Evolutionary conservation across 2,797 vertebrate genomes (phyloP).

Genomic region (Bothrops alternatus): DNA sequence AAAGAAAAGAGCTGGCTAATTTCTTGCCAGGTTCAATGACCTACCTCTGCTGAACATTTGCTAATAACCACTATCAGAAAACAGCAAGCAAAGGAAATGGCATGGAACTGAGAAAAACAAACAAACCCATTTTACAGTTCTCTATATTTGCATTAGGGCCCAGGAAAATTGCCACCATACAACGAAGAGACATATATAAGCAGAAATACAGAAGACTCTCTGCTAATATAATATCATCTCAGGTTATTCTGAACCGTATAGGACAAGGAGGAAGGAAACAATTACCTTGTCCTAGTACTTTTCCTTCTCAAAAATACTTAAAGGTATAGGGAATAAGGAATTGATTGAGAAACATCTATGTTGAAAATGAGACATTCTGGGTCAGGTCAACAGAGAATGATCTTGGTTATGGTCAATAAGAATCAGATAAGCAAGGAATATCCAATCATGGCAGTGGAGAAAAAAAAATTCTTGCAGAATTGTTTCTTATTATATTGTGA

Average conservation of each 20-base stretch:
- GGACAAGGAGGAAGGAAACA: neutral
- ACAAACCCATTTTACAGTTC: neutral
- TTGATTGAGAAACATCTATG: neutral
- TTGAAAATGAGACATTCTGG: neutral
- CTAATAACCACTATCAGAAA: neutral
- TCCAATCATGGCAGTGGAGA: neutral
- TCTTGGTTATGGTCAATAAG: neutral
- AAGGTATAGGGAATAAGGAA: neutral
- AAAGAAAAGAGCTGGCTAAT: neutral
- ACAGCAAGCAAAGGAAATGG: neutral
- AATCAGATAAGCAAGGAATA: neutral
- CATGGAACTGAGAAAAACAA: neutral
- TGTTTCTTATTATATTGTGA: neutral
- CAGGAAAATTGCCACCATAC: neutral
- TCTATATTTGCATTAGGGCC: neutral
- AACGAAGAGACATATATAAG: neutral
- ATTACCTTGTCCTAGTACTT: neutral
- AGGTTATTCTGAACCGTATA: neutral
- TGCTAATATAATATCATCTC: neutral
- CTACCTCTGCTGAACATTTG: neutral
- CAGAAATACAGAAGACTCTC: neutral
- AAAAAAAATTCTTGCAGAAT: neutral
- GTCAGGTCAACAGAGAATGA: neutral
- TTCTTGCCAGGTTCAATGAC: neutral
- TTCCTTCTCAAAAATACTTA: neutral